Evolutionary conservation across 2,797 vertebrate species (phyloP), one percentile per base, ranked within the genome.

Genomic region (Columba guinea): DNA sequence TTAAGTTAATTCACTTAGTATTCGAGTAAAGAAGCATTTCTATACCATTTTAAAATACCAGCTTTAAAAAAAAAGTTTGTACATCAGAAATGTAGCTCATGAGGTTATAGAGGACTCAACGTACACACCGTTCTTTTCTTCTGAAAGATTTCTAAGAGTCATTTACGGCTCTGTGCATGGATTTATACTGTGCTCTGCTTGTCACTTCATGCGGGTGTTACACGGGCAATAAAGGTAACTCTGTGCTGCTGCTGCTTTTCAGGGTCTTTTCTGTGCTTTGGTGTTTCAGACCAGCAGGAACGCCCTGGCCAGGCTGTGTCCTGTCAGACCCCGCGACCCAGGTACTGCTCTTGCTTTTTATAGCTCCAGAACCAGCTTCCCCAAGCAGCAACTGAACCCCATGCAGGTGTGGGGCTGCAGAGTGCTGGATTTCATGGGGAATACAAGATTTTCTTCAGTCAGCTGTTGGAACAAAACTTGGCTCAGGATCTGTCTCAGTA

Each of bases 1-100:
- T 83, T 89, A 84, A 78, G 90, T 68, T 81, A 75, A 78, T 89
- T 95, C 94, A 82, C 65, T 93, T 93, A 95, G 88, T 83, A 75
- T 69, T 84, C 49, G 37, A 87, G 91, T 78, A 80, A 95, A 94
- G 88, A 93, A 84, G 62, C 91, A 85, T 95, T 96, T 97, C 94
- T 96, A 71, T 92, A 79, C 79, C 91, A 62, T 48, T 93, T 95
- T 39, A 82, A 82, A 79, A 70, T 75, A 91, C 39, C 86, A 91
- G 77, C 91, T 96, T 96, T 74, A 86, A 91, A 83, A 76, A 70
- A 87, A 48, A 30, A 13, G 5, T 84, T 96, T 94, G 27, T 90
- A 88, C 82, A 69, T 22, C 13, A 26, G 56, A 88, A 92, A 28
- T 39, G 13, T 63, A 49, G 86, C 27, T 94, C 14, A 7, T 60